Evolutionary conservation across 2,888 invertebrate species (phyloP).

Genomic region (Sceliomorpha sp.): DNA sequence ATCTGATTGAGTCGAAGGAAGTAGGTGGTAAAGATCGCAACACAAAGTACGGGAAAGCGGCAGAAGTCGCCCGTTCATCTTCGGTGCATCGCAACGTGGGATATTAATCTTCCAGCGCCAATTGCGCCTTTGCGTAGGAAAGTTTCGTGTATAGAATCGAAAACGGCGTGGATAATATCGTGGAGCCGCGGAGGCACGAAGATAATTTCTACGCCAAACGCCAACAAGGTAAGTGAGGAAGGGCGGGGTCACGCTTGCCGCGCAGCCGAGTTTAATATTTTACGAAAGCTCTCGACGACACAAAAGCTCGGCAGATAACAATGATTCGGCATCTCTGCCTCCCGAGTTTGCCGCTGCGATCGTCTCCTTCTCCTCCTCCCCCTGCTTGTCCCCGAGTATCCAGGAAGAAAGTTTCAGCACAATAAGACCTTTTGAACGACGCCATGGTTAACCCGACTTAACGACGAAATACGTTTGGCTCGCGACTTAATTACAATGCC

Average conservation of each 20-base stretch:
- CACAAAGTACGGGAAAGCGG: conserved; percentile 47
- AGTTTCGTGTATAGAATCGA: conserved; percentile 52
- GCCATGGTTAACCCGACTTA: conserved; percentile 42
- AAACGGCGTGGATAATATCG: conserved; percentile 52
- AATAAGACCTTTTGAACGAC: conserved; percentile 52
- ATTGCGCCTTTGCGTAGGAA: conserved; percentile 50
- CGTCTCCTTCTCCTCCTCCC: conserved; percentile 23
- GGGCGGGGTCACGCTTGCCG: conserved; percentile 53
- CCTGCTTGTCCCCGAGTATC: conserved; percentile 23
- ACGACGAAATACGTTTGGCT: conserved; percentile 55
- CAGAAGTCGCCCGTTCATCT: conserved; percentile 41
- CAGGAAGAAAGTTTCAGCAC: conserved; percentile 53
- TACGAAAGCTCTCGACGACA: conserved; percentile 53
- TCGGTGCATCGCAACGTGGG: conserved; percentile 42
- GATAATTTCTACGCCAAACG: conserved; percentile 54
- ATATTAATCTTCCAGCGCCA: conserved; percentile 52
- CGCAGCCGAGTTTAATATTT: conserved; percentile 54
- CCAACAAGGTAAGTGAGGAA: conserved; percentile 53
- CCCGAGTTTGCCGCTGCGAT: conserved; percentile 34
- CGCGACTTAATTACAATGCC: conserved; percentile 58
- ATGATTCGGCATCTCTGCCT: conserved; percentile 53
- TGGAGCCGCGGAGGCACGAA: conserved; percentile 42
- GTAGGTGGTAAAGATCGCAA: conserved; percentile 30
- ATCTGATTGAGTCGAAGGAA: conserved; percentile 43
- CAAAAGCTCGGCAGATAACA: conserved; percentile 56